These are phyloP conservation scores for Bambusicola thoracicus DNA, from an alignment of 2,113 vertebrate species.

Conservation along the genomic window DNA sequence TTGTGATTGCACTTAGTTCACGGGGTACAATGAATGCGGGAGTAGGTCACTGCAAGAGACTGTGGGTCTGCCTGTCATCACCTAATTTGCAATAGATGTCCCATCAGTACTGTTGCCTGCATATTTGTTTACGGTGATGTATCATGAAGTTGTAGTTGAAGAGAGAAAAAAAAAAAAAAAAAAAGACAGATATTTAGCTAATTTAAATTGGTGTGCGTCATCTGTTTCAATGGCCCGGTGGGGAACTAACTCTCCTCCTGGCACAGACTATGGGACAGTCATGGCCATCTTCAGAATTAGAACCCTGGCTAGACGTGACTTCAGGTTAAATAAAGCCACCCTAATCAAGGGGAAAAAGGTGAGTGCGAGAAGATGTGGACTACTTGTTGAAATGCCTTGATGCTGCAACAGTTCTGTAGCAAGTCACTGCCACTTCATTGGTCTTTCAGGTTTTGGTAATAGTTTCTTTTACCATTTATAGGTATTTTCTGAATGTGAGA, in stretches of 20 bases:
- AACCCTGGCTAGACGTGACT: background rate
- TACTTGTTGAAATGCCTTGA: background rate
- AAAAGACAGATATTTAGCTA: background rate
- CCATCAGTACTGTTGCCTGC: background rate
- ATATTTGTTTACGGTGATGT: background rate
- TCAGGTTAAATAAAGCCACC: background rate
- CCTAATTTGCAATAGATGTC: background rate
- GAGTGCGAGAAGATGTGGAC: background rate
- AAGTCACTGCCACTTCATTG: background rate
- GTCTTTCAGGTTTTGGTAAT: background rate
- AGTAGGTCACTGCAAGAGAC: background rate
- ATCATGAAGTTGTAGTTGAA: background rate
- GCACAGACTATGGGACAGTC: background rate
- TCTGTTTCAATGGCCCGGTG: background rate
- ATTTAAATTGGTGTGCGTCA: background rate
- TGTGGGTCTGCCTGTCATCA: background rate
- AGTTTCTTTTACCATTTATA: background rate
- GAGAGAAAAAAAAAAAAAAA: background rate
- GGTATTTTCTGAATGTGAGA: background rate
- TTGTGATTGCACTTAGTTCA: background rate
- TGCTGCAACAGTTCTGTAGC: background rate
- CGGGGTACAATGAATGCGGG: background rate
- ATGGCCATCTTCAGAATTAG: background rate
- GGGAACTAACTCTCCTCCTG: background rate
- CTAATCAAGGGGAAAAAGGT: background rate